Evolutionary conservation across 2,797 vertebrate species (phyloP), one percentile per base, ranked within the genome.

Genomic region (Sphenopsis melanotis): DNA sequence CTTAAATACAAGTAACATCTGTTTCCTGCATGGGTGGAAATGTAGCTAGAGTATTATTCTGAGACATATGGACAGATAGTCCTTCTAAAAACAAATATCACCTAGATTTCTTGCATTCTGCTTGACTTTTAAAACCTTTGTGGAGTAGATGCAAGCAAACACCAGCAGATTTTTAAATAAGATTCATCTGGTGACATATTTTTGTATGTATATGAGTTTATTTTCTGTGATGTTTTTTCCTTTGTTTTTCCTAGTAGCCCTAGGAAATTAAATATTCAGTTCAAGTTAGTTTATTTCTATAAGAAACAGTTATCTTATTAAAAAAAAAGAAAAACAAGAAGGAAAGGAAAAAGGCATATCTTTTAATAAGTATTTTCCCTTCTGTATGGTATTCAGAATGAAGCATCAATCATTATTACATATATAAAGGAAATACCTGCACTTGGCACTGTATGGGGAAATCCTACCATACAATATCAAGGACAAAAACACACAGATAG

Each of bases 311-410:
- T 7, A 3, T 68, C 50, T 30, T 52, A 52, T 1, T 5, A 15
- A 57, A 46, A 46, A 46, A 30, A 13, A 5, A 11, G 16, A 29
- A 44, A 18, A 36, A 3, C 16, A 17, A 29, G 52, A 53, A 11
- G 3, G 4, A 55, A 34, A 5, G n/a, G 49, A 77, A 29, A 52
- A 44, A 29, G 4, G 1, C 2, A 3, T 41, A 61, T 19, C 1
- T 47, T 82, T 63, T 50, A 70, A 34, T 32, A 83, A 46, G 15
- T 57, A 70, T 84, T 82, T 89, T 78, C 24, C 17, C 10, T 63
- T 59, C 6, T 50, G 6, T 32, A 17, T 34, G 3, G 7, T 63
- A 63, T 78, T 63, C 29, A 79, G 24, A 81, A 46, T 29, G 55
- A 84, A 66, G 2, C 32, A 59, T 70, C 0, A 2, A 7, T 57